Evolutionary conservation across 2,113 vertebrate species (phyloP).

Genomic region (Barnardius zonarius): DNA sequence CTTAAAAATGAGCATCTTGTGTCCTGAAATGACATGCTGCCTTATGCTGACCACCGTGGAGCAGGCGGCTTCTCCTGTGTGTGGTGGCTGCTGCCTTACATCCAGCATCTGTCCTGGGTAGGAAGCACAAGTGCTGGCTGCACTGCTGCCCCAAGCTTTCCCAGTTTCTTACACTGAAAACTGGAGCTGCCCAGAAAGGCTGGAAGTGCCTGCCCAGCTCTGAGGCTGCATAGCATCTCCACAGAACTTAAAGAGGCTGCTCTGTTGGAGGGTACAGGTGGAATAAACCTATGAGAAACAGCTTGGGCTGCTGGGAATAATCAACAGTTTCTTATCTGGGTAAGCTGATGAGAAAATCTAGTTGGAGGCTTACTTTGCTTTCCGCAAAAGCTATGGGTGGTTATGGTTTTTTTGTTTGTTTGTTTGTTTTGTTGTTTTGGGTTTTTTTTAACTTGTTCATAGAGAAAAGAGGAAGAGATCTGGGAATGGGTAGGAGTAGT

Average conservation of each 20-base stretch:
- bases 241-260: neutral
- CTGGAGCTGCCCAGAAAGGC: neutral
- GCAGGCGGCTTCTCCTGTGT: rapidly evolving
- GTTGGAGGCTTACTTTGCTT: neutral
- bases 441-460: neutral
- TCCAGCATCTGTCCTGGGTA: neutral
- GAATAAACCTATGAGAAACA: neutral
- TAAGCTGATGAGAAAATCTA: neutral
- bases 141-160: neutral
- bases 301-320: neutral
- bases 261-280: neutral
- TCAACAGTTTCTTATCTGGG: neutral
- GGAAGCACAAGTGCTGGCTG: rapidly evolving
- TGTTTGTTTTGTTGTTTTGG: too few relatives aligned
- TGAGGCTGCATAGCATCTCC: neutral
- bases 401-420: too few relatives aligned
- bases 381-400: neutral
- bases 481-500: neutral
- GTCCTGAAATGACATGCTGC: neutral
- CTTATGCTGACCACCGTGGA: neutral
- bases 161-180: neutral
- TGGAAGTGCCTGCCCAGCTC: neutral
- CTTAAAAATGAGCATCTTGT: neutral
- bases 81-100: neutral
- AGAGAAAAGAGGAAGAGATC: neutral